A percentile compares a stretch with the other conserved stretches of the same genome.
These are phyloP conservation scores for Pterostichus madidus DNA, from an alignment of 2,888 invertebrate genomes.

Conservation along the genomic window DNA sequence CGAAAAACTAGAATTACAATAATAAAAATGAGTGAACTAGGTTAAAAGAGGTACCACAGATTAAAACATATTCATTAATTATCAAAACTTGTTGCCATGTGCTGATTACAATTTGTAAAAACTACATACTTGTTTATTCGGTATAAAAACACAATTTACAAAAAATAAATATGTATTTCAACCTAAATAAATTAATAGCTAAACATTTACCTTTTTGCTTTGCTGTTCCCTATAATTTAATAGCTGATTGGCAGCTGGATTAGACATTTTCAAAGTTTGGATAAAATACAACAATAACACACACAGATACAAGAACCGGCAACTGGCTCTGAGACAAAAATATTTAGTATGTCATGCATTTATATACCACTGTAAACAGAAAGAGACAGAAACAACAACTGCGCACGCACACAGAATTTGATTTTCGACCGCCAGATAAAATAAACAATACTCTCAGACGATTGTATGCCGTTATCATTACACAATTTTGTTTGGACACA, in stretches of 20 bases:
- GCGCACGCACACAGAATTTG: conserved; percentile 13
- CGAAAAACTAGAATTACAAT: too few species aligned
- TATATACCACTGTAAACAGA: conserved; percentile 42
- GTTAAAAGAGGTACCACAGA: too few species aligned
- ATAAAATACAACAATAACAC: not conserved
- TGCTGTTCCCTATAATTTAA: conserved; percentile 38
- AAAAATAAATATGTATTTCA: too few species aligned
- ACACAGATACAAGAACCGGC: conserved; percentile 38
- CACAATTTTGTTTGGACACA: too few species aligned
- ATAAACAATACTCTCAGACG: not conserved
- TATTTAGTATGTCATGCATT: conserved; percentile 2
- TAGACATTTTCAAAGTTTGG: conserved; percentile 46
- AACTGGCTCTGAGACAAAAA: conserved; percentile 40
- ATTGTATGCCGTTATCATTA: too few species aligned
- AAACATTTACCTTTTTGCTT: conserved; percentile 44
- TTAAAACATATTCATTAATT: not conserved
- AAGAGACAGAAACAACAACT: conserved; percentile 9
- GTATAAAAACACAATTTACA: not conserved
- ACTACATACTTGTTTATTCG: not conserved
- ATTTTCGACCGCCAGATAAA: not conserved
- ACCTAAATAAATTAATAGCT: too few species aligned
- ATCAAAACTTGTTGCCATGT: conserved; percentile 30
- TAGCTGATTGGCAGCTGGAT: conserved; percentile 52
- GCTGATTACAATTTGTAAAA: conserved; percentile 2
- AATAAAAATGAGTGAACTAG: not conserved